Percentiles rank a stretch among this genome's conserved stretches.
These are phyloP conservation scores for pig (Sus scrofa) DNA, from an alignment of 2,113 vertebrate genomes.

Conservation along the genomic window T2T-Sscrofa CM000818.6:116529501-116530000, in stretches of 20 bases:
- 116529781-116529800: background rate
- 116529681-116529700: background rate
- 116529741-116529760: background rate
- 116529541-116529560: background rate
- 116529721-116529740: background rate
- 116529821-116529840: background rate
- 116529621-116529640: background rate
- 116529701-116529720: background rate
- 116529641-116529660: background rate
- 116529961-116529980: constrained; percentile 60
- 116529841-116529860: background rate
- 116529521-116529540: background rate
- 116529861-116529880: constrained; percentile 30
- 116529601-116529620: background rate
- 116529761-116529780: background rate
- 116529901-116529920: constrained; percentile 31
- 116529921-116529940: constrained; percentile 62
- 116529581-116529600: background rate
- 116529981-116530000: constrained; percentile 37
- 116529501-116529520: background rate
- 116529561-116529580: background rate
- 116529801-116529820: background rate
- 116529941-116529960: constrained; percentile 49
- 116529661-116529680: background rate
- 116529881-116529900: constrained; percentile 45